Evolutionary conservation across 2,888 invertebrate genomes (phyloP), one percentile per base, ranked within the genome.

Genomic region (Agapetus fuscipes): DNA sequence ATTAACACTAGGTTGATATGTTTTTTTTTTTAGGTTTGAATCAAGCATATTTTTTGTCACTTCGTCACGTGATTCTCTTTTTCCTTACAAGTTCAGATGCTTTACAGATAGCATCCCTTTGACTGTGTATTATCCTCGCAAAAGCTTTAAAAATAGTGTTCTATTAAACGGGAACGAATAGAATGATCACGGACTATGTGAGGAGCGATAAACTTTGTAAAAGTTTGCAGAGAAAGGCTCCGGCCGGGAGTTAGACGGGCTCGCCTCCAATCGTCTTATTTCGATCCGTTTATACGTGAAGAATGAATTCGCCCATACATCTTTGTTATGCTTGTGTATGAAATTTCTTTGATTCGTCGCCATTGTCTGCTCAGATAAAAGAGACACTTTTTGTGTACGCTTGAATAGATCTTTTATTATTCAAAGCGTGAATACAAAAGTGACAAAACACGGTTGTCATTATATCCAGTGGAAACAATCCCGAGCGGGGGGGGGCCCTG

Each of bases 331-430:
- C 39, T 36, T 39, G 39, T 42, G 42, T 48, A 43, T 43, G 58
- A 65, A 65, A 65, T 66, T 65, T 66, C 66, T 66, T 66, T 65
- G 66, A 67, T 66, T 66, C 61, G 54, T 57, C 55, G 51, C 64
- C 56, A 65, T 66, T 66, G 66, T 66, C 55, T 57, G 50, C 50
- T 30, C 56, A 60, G 66, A 66, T 67, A 66, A 66, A 66, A 60
- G 64, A 61, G 65, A 66, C 66, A 66, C 64, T 67, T 66, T 64
- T 48, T 61, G 58, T 58, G 57, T 58, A 58, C 54, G 58, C 61
- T 59, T 62, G 64, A 62, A 64, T 65, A 66, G 64, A 62, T 62
- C 63, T 63, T 66, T 67, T 66, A 66, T 64, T 56, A 56, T 48
- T 43, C 45, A 45, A 43, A 45, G 44, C 39, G 41, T 37, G 55